These are phyloP conservation scores for Molossus alvarezi DNA, from an alignment of 2,797 vertebrate genomes.

Conservation along the genomic window DNA sequence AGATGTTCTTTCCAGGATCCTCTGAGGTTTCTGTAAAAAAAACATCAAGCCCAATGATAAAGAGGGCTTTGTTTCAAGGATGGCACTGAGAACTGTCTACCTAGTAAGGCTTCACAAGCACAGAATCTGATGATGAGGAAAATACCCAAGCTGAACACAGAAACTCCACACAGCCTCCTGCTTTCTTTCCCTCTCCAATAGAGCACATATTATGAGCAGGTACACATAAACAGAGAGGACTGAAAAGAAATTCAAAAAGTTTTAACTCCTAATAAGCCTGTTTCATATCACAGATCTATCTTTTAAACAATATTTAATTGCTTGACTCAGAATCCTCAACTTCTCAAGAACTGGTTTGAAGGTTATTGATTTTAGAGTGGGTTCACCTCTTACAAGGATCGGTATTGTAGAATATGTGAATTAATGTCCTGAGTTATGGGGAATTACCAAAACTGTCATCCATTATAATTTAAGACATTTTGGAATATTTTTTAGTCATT, in stretches of 20 bases:
- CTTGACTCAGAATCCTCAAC: slow-evolving; percentile 38
- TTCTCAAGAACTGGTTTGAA: slow-evolving; percentile 62
- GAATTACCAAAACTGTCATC: neutral
- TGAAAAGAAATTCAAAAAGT: slow-evolving; percentile 8
- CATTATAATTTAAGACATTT: neutral
- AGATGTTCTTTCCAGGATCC: slow-evolving; percentile 93
- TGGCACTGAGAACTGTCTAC: neutral
- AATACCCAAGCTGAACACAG: neutral
- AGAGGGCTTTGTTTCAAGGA: slow-evolving; percentile 66
- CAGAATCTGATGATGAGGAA: neutral
- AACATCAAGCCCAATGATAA: slow-evolving; percentile 73
- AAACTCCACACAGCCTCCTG: neutral
- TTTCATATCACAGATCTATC: neutral
- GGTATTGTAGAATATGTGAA: slow-evolving; percentile 19
- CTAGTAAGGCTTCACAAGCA: neutral
- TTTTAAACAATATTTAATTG: slow-evolving; percentile 39
- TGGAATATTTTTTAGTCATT: neutral
- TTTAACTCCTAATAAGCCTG: neutral
- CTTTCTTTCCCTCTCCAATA: neutral
- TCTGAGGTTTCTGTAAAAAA: slow-evolving; percentile 94
- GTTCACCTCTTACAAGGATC: slow-evolving; percentile 14
- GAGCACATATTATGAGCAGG: neutral
- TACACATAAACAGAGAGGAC: neutral
- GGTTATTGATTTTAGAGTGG: slow-evolving; percentile 7
- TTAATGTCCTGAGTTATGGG: neutral